These are phyloP conservation scores for Apodemia zela DNA, from an alignment of 2,888 invertebrate species.

Conservation along the genomic window DNA sequence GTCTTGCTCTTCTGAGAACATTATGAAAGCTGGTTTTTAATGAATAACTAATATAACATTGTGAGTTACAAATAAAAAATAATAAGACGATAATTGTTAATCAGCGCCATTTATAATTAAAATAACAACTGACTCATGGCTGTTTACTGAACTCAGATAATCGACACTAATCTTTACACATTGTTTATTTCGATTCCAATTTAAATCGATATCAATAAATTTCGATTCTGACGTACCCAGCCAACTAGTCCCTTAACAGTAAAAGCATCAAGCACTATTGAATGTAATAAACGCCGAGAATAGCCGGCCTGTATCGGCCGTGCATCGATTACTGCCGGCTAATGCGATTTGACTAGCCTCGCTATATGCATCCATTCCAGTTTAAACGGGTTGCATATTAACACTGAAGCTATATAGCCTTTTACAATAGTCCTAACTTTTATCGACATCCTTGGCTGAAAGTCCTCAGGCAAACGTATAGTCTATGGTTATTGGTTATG, in stretches of 20 bases:
- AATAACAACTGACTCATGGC: neutral
- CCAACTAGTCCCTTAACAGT: slow-evolving; percentile 26
- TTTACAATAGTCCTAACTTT: neutral
- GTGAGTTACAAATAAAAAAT: too few species aligned
- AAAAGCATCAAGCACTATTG: slow-evolving; percentile 27
- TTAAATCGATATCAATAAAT: slow-evolving; percentile 23
- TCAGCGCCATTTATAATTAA: neutral
- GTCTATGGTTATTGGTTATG: too few species aligned
- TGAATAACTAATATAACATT: too few species aligned
- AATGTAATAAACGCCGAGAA: slow-evolving; percentile 28
- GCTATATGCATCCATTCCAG: slow-evolving; percentile 43
- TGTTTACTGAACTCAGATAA: neutral
- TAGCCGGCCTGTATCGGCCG: slow-evolving; percentile 27
- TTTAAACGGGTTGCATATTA: slow-evolving; percentile 42
- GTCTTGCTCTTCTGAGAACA: too few species aligned
- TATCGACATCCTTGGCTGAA: too few species aligned
- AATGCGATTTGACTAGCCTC: slow-evolving; percentile 65
- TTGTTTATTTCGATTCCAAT: slow-evolving; percentile 10
- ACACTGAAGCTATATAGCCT: neutral
- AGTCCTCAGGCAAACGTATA: too few species aligned
- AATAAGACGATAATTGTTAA: neutral
- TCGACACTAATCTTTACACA: neutral
- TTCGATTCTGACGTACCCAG: slow-evolving; percentile 21
- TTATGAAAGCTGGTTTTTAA: too few species aligned
- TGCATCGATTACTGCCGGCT: slow-evolving; percentile 41